Conservation (phyloP, 1,140 invertebrate species). For the Macrobrachium nipponense region DNA sequence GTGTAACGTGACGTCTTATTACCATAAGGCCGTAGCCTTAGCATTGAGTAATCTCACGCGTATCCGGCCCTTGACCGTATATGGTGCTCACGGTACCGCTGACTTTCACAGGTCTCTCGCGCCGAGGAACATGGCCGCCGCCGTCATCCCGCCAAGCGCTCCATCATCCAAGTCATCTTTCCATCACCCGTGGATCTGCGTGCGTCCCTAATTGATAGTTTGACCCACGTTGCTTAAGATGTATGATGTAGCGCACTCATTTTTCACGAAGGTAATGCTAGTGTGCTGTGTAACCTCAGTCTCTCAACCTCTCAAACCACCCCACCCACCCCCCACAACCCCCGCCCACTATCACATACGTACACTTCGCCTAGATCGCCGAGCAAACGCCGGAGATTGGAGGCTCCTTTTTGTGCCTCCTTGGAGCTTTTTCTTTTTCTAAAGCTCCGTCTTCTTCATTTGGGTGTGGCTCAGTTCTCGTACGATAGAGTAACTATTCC, state of each 20-base stretch:
- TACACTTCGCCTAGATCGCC: not conserved
- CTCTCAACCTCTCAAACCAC: not conserved
- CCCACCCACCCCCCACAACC: not conserved
- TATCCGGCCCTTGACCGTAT: not conserved
- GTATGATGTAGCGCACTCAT: constrained; percentile 40
- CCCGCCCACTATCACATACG: not conserved
- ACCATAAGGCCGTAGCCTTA: not conserved
- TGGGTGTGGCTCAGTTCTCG: no score
- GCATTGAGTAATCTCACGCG: not conserved
- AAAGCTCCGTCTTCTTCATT: no score
- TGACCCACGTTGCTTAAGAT: constrained; percentile 37
- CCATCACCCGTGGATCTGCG: constrained; percentile 20
- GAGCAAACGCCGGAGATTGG: no score
- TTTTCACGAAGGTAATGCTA: constrained; percentile 38
- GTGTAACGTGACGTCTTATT: no score
- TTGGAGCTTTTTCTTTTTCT: no score
- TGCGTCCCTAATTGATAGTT: constrained; percentile 33
- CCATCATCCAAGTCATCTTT: constrained; percentile 25
- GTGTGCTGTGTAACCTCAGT: constrained; percentile 15
- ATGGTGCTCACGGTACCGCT: not conserved
- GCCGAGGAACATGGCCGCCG: not conserved
- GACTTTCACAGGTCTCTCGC: not conserved
- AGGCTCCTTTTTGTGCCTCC: not conserved
- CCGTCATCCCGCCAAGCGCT: not conserved
- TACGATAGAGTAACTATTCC: no score